These are phyloP conservation scores for Polypedilum vanderplanki DNA, from an alignment of 1,140 invertebrate species.

Conservation along the genomic window DNA sequence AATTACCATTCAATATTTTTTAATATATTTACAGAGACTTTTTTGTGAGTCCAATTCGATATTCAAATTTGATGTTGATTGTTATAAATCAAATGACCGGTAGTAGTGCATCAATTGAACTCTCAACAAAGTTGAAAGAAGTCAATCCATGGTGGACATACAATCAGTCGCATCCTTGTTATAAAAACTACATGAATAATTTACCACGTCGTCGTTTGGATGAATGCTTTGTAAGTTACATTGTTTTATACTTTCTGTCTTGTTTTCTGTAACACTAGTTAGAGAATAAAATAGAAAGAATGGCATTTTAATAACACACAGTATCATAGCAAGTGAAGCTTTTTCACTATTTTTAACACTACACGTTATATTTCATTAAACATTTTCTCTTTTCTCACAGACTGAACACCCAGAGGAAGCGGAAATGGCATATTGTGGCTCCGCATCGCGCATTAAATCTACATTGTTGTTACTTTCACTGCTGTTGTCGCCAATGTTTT, in stretches of 20 bases:
- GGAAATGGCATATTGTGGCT: conserved; percentile 27
- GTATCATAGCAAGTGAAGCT: neutral
- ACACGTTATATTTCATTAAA: too few relatives aligned
- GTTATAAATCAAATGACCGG: conserved; percentile 54
- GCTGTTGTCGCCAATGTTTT: conserved; percentile 22
- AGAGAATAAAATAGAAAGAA: too few relatives aligned
- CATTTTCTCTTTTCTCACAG: neutral
- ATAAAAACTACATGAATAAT: conserved; percentile 63
- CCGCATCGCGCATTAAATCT: conserved; percentile 19
- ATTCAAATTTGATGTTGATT: conserved; percentile 73
- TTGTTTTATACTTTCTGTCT: too few relatives aligned
- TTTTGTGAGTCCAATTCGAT: conserved; percentile 60
- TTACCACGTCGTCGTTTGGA: conserved; percentile 57
- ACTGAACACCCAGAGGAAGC: conserved; percentile 12
- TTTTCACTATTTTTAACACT: neutral
- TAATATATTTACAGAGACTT: conserved; percentile 54
- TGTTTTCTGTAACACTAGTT: too few relatives aligned
- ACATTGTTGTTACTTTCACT: conserved; percentile 3
- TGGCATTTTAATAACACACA: too few relatives aligned
- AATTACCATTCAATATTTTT: conserved; percentile 35
- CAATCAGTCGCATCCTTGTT: conserved; percentile 54
- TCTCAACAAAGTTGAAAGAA: conserved; percentile 40
- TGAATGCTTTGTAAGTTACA: conserved; percentile 51
- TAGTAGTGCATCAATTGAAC: conserved; percentile 41
- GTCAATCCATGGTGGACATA: conserved; percentile 42